Conservation (phyloP, 2,888 invertebrate genomes). For the Melinopterus prodromus region DNA sequence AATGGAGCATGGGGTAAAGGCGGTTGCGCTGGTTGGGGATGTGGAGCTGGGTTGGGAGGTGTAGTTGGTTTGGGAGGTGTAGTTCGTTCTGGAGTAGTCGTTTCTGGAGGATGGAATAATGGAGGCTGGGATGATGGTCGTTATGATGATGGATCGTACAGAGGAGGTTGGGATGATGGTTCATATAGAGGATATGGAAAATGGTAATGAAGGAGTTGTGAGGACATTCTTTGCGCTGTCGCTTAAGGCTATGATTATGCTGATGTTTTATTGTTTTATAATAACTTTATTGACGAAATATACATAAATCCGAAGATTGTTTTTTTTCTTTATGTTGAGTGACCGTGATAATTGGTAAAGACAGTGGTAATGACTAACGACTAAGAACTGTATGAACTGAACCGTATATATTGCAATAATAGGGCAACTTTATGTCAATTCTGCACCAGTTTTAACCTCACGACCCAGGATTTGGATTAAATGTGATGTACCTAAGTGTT, state of each 20-base stretch:
- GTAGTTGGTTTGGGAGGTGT: not conserved
- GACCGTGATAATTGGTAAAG: no score
- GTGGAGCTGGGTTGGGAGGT: constrained; percentile 28
- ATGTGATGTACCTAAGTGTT: no score
- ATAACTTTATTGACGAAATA: not conserved
- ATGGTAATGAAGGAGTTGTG: constrained; percentile 16
- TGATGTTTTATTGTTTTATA: not conserved
- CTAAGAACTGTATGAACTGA: no score
- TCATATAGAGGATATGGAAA: constrained; percentile 4
- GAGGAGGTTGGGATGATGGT: constrained; percentile 22
- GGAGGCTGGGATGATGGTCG: constrained; percentile 32
- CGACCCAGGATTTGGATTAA: no score
- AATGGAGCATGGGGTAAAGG: constrained; percentile 12
- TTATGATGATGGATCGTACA: constrained; percentile 20
- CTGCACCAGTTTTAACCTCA: no score
- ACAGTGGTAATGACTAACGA: no score
- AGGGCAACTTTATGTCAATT: no score
- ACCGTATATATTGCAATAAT: no score
- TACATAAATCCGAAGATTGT: not conserved
- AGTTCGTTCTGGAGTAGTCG: constrained; percentile 26
- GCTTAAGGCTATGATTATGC: constrained; percentile 18
- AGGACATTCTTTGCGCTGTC: constrained; percentile 4
- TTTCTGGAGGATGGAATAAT: constrained; percentile 24
- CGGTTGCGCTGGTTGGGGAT: constrained; percentile 16
- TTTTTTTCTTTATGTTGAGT: not conserved